A percentile compares a stretch with the other conserved stretches of the same genome.
These are phyloP conservation scores for Ptychobarbus kaznakovi DNA, from an alignment of 2,797 vertebrate species.

Conservation along the genomic window DNA sequence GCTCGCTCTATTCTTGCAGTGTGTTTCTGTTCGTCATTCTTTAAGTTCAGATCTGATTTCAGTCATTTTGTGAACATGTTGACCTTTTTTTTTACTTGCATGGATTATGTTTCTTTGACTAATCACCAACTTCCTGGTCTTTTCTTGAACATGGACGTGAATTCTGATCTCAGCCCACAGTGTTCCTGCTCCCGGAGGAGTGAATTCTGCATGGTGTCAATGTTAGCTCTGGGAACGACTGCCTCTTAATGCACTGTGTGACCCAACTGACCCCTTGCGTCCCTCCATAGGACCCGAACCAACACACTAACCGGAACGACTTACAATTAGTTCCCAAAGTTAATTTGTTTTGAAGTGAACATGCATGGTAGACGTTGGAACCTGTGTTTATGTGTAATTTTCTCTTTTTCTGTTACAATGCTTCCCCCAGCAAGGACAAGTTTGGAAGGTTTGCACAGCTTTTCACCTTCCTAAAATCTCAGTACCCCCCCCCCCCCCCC, in stretches of 20 bases:
- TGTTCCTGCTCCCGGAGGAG: constrained; percentile 50
- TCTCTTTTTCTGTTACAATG: constrained; percentile 99
- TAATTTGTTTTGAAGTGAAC: constrained; percentile 69
- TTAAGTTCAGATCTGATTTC: constrained; percentile 36
- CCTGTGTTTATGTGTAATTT: constrained; percentile 90
- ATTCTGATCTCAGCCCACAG: constrained; percentile 48
- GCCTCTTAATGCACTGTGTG: constrained; percentile 29
- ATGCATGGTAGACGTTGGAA: constrained; percentile 75
- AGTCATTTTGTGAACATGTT: constrained; percentile 43
- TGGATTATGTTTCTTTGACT: constrained; percentile 58
- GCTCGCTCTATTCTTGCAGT: constrained; percentile 34
- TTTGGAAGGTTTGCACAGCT: constrained; percentile 99
- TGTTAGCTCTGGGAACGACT: constrained; percentile 61
- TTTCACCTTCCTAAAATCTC: constrained; percentile 92
- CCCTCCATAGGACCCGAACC: constrained; percentile 41
- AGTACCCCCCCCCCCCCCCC: constrained; percentile 62
- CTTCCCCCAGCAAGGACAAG: constrained; percentile 99
- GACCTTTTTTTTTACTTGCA: constrained; percentile 53
- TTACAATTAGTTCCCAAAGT: constrained; percentile 70
- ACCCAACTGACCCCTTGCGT: constrained; percentile 42
- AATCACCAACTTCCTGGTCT: constrained; percentile 57
- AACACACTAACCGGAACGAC: constrained; percentile 35
- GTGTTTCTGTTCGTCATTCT: constrained; percentile 42
- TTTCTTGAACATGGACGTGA: constrained; percentile 54
- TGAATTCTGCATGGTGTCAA: constrained; percentile 51